Evolutionary conservation across 2,797 vertebrate species (phyloP).

Genomic region (Anisognathus igniventris): DNA sequence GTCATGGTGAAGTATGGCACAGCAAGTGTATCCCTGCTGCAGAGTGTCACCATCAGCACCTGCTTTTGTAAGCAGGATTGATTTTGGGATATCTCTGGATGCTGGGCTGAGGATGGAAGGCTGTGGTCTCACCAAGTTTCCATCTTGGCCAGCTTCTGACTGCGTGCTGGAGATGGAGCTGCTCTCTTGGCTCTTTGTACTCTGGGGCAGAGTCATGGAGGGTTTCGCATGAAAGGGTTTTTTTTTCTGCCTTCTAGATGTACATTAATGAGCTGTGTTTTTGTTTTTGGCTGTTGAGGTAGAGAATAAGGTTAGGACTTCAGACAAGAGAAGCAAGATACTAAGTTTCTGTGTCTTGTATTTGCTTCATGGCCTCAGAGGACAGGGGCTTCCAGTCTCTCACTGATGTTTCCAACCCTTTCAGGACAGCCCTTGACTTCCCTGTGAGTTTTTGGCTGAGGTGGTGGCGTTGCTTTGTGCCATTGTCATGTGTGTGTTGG

Average conservation of each 20-base stretch:
- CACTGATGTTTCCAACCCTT: not conserved
- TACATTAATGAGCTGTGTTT: not conserved
- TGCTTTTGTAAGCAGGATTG: not conserved
- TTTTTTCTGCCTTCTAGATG: not conserved
- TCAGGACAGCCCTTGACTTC: not conserved
- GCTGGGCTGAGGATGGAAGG: not conserved
- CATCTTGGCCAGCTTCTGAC: not conserved
- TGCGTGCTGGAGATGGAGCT: not conserved
- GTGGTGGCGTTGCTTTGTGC: not conserved
- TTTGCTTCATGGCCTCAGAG: not conserved
- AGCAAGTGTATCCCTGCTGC: not conserved
- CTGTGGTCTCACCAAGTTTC: not conserved
- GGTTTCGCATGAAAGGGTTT: not conserved
- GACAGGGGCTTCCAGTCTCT: not conserved
- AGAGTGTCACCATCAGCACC: not conserved
- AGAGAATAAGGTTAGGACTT: not conserved
- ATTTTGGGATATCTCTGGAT: not conserved
- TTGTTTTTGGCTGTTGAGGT: not conserved
- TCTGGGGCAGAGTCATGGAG: not conserved
- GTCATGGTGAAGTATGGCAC: not conserved
- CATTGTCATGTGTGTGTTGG: accelerated
- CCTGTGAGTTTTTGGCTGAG: not conserved
- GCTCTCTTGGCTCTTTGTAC: not conserved
- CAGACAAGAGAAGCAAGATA: not conserved
- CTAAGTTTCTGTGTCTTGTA: not conserved